Evolutionary conservation across 2,888 invertebrate genomes (phyloP), one percentile per base, ranked within the genome.

Genomic region (Tetranychus piercei): DNA sequence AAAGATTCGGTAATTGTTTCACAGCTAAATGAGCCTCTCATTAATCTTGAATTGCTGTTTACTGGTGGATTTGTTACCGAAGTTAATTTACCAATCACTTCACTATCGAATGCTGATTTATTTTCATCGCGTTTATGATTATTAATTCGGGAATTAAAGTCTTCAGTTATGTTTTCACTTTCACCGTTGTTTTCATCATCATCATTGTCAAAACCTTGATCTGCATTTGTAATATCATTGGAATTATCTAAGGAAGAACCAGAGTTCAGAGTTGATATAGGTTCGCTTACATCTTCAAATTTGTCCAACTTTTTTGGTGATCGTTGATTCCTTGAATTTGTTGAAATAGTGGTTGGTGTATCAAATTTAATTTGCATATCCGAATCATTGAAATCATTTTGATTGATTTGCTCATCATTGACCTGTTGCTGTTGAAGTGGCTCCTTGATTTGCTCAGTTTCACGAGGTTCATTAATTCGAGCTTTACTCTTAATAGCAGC

Each of bases 391-490:
- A 55, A 55, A 55, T 55, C 55, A 55, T 55, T 55, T 55, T 9
- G 15, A 3, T 55, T 55, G 15, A 55, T 55, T 55, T 55, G 55
- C 15, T 55, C 55, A 55, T 55, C 55, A 55, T 55, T 55, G 3
- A 55, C 15, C 55, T 55, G 55, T 55, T 55, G 66, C 66, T 65
- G 69, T 23, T 69, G 22, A 8, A 23, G 11, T 69, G 22, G 22
- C 11, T 23, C 69, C 69, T 69, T 69, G n/a, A 69, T 23, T 69
- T 20, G 69, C 2, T 69, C 69, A 69, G 69, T 23, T 4, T 69
- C 22, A 11, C n/a, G 9, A 9, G 15, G 9, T 15, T 6, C 15
- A 15, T 55, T 55, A 55, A 55, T 55, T 7, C 55, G 55, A 9
- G 15, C 9, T 55, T 55, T 55, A 55, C 55, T 15, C 15, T 55